Evolutionary conservation across 2,113 vertebrate species (phyloP).

Genomic region (Triplophysa tibetana): DNA sequence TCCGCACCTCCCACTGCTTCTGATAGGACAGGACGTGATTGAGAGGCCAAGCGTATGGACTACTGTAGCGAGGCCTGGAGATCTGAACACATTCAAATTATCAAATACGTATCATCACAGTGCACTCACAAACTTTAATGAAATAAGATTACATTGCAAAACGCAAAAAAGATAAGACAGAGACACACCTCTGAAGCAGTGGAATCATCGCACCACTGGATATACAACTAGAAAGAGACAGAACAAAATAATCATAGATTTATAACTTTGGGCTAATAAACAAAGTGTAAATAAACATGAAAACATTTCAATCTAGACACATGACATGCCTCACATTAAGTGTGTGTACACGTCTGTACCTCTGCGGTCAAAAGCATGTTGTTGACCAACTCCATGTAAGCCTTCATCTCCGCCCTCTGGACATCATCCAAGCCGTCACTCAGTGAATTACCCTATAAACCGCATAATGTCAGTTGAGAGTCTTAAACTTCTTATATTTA

Average conservation of each 20-base stretch:
- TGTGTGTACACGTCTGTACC: constrained; percentile 70
- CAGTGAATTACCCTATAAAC: constrained; percentile 86
- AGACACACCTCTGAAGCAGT: constrained; percentile 90
- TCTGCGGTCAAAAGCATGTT: constrained; percentile 95
- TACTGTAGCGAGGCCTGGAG: constrained; percentile 75
- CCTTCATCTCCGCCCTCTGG: constrained; percentile 98
- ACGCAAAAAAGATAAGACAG: constrained; percentile 62
- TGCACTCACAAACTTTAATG: not conserved
- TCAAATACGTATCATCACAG: not conserved
- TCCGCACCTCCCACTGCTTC: constrained; percentile 93
- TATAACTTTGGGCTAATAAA: no score
- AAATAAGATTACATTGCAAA: not conserved
- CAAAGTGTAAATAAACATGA: no score
- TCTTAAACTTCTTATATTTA: not conserved
- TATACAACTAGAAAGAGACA: constrained; percentile 82
- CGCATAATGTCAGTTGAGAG: not conserved
- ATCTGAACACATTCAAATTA: constrained; percentile 61
- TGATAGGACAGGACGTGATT: constrained; percentile 82
- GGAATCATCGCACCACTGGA: constrained; percentile 96
- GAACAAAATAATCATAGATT: not conserved
- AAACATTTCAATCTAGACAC: not conserved
- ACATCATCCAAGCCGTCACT: constrained; percentile 92
- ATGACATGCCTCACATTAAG: not conserved
- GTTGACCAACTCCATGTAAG: constrained; percentile 90
- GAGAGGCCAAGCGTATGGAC: constrained; percentile 78